Evolutionary conservation across 2,113 vertebrate genomes (phyloP).

Genomic region (Platysteira castanea): DNA sequence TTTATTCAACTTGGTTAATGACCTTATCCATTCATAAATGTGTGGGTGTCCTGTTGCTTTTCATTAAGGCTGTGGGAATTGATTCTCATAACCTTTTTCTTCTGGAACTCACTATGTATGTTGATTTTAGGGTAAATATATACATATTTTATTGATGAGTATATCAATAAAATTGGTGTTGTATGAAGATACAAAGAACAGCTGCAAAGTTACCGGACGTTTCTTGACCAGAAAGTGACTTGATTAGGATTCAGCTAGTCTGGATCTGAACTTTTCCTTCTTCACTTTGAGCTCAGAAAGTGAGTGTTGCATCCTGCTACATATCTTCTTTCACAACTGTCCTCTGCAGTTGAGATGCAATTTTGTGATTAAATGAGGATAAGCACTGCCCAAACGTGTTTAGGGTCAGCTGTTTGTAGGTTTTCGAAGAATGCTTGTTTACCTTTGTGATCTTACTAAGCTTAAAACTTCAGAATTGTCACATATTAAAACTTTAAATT

Average conservation of each 20-base stretch:
- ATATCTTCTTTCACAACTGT: neutral
- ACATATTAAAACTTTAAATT: neutral
- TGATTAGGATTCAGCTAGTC: neutral
- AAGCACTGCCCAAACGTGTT: neutral
- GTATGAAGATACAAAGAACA: neutral
- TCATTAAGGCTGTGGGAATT: neutral
- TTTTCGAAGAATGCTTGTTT: neutral
- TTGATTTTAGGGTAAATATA: neutral
- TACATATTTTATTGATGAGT: neutral
- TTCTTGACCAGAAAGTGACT: neutral
- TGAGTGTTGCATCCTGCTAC: fast-evolving
- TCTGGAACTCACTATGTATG: neutral
- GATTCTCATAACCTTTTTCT: neutral
- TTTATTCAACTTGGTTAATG: neutral
- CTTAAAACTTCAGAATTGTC: neutral
- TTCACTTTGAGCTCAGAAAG: neutral
- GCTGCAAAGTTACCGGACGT: neutral
- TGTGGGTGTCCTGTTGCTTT: neutral
- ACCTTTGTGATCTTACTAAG: neutral
- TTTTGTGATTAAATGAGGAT: neutral
- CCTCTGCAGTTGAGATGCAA: neutral
- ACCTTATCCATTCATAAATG: neutral
- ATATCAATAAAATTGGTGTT: neutral
- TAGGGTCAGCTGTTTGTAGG: neutral
- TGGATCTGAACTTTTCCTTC: neutral